Percentiles rank a stretch among this genome's conserved stretches.
phyloP scores from a whole-genome alignment of 2,797 vertebrate genomes.

The Pangasius krempfi region DNA sequence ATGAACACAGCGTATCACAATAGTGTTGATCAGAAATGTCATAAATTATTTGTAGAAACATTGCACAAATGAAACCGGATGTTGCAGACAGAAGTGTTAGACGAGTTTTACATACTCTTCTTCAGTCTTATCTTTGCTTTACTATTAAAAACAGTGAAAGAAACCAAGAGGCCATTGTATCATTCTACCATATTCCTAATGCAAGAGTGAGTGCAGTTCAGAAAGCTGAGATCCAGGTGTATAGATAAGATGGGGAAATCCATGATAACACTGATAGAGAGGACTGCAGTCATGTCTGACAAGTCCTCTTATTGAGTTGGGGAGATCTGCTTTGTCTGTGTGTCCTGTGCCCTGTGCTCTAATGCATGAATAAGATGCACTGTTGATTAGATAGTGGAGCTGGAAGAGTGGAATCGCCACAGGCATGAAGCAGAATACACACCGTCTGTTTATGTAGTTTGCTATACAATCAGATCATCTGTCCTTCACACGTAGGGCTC shows the following conservation, averaged over 20 bases:
- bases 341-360: conserved; percentile 46
- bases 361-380: conserved; percentile 52
- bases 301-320: conserved; percentile 56
- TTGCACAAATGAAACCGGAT: neutral
- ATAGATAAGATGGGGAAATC: conserved; percentile 43
- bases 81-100: neutral
- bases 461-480: conserved; percentile 17
- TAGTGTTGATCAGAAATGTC: neutral
- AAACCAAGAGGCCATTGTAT: neutral
- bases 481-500: conserved; percentile 12
- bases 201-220: neutral
- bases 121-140: neutral
- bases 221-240: conserved; percentile 46
- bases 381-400: conserved; percentile 48
- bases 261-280: conserved; percentile 45
- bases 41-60: neutral
- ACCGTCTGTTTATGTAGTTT: conserved; percentile 17
- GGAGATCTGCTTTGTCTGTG: conserved; percentile 38
- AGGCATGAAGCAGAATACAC: conserved; percentile 29
- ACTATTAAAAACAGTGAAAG: neutral
- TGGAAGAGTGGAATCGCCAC: conserved; percentile 32
- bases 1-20: conserved; percentile 14
- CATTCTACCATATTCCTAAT: neutral
- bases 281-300: conserved; percentile 45
- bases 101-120: neutral